Evolutionary conservation across 2,797 vertebrate species (phyloP), one percentile per base, ranked within the genome.

Genomic region (Sebastes variabilis): DNA sequence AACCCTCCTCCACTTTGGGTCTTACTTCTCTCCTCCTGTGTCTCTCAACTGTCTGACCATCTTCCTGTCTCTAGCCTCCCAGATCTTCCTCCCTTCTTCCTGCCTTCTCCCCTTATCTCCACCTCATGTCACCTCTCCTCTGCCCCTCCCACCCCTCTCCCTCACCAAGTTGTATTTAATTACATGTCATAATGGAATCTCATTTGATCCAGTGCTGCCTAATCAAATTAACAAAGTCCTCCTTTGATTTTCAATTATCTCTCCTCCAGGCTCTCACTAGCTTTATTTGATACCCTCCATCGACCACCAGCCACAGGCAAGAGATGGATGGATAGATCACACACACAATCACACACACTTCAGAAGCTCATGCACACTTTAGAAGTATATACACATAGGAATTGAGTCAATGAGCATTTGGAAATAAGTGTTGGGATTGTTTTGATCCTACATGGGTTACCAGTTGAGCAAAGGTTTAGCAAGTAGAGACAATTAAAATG

Each of bases 211-310:
- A 96, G 85, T 91, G 94, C 95, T 94, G 95, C 93, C 96, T 97
- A 97, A 97, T 97, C 96, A 97, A 97, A 97, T 97, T 97, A 97
- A 97, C 96, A 95, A 96, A 97, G 96, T 96, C 96, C 94, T 97
- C 73, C 96, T 97, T 97, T 97, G 96, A 97, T 97, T 97, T 97
- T 97, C 96, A 97, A 97, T 97, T 96, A 97, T 97, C 95, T 96
- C 92, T 94, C 91, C 90, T 89, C 89, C 80, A 54, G 79, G 82
- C 84, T 71, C 34, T 22, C 84, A 93, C 95, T 96, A 94, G 83
- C 95, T 76, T 74, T 71, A 82, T 74, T 96, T 95, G 92, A 94
- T 93, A 83, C 72, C 95, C 81, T 18, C 78, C 62, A 81, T 86
- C 81, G 73, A 20, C 72, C 6, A 87, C 94, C 92, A 88, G 86